Percentiles rank a stretch among this genome's conserved stretches.
Evolutionary conservation across 2,797 vertebrate species (phyloP).

Genomic region (Aselliscus stoliczkanus): DNA sequence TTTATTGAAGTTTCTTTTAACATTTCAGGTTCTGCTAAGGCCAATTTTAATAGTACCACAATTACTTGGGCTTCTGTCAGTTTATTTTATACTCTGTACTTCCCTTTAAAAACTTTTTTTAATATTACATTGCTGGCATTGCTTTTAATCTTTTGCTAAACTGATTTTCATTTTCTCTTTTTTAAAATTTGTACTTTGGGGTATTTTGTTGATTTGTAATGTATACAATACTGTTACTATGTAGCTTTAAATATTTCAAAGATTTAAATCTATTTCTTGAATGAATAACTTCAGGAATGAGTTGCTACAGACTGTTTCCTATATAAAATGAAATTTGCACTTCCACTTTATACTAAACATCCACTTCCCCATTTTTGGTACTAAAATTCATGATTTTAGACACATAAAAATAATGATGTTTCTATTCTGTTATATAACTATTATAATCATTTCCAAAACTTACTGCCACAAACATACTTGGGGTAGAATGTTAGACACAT

Average conservation of each 20-base stretch:
- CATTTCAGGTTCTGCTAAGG: neutral
- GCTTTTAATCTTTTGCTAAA: conserved; percentile 14
- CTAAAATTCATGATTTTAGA: conserved; percentile 1
- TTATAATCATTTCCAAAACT: neutral
- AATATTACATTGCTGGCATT: neutral
- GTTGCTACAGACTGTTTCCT: neutral
- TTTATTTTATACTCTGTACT: neutral
- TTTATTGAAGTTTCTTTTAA: neutral
- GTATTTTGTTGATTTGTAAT: neutral
- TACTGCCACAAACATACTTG: neutral
- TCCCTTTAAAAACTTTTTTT: neutral
- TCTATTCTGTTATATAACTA: neutral
- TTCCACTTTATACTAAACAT: neutral
- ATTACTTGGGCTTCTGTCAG: neutral
- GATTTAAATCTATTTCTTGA: neutral
- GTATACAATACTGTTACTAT: neutral
- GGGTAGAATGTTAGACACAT: neutral
- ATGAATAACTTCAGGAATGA: neutral
- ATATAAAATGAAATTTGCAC: neutral
- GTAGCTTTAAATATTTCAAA: conserved; percentile 20
- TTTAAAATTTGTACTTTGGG: neutral
- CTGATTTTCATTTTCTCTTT: neutral
- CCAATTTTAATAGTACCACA: conserved; percentile 12
- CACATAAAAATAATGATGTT: neutral
- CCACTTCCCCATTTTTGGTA: neutral